These are phyloP conservation scores for Campaea margaritaria DNA, from an alignment of 2,888 invertebrate genomes.

Conservation along the genomic window DNA sequence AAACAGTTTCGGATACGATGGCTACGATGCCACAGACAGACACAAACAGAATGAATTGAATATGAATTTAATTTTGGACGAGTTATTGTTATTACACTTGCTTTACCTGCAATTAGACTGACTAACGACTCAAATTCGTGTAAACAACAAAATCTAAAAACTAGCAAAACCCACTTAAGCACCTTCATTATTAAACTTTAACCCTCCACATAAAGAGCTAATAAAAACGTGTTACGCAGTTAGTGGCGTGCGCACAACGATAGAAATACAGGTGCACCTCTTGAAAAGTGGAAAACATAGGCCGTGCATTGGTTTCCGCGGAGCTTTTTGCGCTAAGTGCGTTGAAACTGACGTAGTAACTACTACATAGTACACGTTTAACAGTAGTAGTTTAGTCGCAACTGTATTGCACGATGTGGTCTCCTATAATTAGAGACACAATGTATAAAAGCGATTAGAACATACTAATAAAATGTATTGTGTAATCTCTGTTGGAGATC, in stretches of 20 bases:
- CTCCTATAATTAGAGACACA: too few relatives aligned
- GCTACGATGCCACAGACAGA: too few relatives aligned
- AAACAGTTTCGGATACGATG: too few relatives aligned
- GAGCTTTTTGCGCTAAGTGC: background rate
- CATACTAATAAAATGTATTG: too few relatives aligned
- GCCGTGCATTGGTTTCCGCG: background rate
- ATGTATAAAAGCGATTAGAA: too few relatives aligned
- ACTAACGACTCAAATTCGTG: background rate
- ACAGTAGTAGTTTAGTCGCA: too few relatives aligned
- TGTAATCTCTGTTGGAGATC: too few relatives aligned
- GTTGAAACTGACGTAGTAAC: too few relatives aligned
- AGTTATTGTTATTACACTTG: background rate
- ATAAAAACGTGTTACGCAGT: constrained; percentile 6
- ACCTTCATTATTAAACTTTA: constrained; percentile 9
- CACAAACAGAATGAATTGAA: background rate
- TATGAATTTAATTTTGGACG: background rate
- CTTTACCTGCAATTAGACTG: background rate
- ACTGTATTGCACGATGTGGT: too few relatives aligned
- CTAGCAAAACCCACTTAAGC: background rate
- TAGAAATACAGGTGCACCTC: constrained; percentile 1
- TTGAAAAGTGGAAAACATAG: background rate
- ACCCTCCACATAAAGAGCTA: constrained; percentile 9
- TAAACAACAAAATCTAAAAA: background rate
- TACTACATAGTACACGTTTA: too few relatives aligned
- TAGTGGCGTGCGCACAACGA: constrained; percentile 2